phyloP scores from a whole-genome alignment of 1,140 invertebrate species.

The Brachionus paranguensis region DNA sequence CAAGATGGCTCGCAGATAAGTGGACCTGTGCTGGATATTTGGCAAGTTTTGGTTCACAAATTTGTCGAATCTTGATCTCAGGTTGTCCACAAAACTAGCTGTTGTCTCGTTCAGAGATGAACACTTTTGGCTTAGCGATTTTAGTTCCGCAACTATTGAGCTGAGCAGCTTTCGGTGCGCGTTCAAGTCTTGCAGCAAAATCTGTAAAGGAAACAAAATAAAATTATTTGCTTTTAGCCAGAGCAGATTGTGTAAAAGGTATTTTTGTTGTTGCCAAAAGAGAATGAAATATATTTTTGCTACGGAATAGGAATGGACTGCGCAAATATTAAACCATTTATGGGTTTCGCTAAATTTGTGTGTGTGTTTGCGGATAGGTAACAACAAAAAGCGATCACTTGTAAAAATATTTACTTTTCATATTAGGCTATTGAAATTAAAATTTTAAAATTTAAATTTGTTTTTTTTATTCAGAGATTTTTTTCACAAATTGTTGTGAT shows the following conservation, averaged over 20 bases:
- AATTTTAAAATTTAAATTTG: neutral
- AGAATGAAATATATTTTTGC: neutral
- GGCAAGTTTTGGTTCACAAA: neutral
- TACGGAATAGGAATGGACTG: neutral
- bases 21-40: neutral
- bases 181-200: constrained; percentile 3
- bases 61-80: neutral
- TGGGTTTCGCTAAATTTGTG: neutral
- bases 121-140: neutral
- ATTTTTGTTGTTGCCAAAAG: neutral
- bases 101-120: neutral
- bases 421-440: neutral
- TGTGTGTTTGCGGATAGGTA: neutral
- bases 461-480: neutral
- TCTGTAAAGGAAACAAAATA: neutral
- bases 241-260: too few species aligned
- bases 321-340: neutral
- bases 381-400: neutral
- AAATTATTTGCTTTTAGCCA: neutral
- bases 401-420: neutral
- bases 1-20: neutral
- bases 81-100: neutral
- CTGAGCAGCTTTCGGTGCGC: neutral
- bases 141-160: neutral
- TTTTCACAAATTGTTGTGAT: neutral